Conservation (phyloP, 2,113 vertebrate genomes). For the Columba janthina region DNA sequence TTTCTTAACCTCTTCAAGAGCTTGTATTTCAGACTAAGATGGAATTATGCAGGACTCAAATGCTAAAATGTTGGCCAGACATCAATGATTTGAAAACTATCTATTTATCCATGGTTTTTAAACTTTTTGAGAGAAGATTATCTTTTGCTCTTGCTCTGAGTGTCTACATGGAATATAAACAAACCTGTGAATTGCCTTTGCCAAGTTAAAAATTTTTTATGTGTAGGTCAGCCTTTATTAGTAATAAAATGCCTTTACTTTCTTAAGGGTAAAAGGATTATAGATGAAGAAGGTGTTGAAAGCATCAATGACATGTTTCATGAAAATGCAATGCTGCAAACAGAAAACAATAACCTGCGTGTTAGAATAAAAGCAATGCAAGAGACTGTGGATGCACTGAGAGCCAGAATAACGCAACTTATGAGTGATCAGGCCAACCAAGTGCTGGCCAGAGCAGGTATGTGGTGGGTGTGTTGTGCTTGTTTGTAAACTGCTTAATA, state of each 20-base stretch:
- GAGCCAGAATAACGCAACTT: conserved; percentile 87
- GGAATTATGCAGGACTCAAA: not conserved
- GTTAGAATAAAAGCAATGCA: conserved; percentile 98
- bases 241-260: conserved; percentile 18
- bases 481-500: not conserved
- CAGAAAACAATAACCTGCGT: conserved; percentile 94
- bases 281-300: conserved; percentile 93
- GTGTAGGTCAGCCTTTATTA: not conserved
- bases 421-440: conserved; percentile 92
- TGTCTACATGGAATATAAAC: not conserved
- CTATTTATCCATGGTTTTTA: not conserved
- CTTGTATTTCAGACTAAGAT: not conserved
- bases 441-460: conserved; percentile 88
- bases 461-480: not conserved
- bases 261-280: conserved; percentile 91
- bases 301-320: conserved; percentile 97
- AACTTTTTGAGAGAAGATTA: not conserved
- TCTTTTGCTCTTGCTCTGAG: not conserved
- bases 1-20: not conserved
- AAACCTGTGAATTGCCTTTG: not conserved
- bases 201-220: not conserved
- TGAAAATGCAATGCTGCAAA: conserved; percentile 97
- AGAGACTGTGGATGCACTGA: conserved; percentile 90
- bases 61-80: not conserved
- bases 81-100: not conserved